phyloP scores from a whole-genome alignment of 1,140 invertebrate genomes.

The Hyles vespertilio region DNA sequence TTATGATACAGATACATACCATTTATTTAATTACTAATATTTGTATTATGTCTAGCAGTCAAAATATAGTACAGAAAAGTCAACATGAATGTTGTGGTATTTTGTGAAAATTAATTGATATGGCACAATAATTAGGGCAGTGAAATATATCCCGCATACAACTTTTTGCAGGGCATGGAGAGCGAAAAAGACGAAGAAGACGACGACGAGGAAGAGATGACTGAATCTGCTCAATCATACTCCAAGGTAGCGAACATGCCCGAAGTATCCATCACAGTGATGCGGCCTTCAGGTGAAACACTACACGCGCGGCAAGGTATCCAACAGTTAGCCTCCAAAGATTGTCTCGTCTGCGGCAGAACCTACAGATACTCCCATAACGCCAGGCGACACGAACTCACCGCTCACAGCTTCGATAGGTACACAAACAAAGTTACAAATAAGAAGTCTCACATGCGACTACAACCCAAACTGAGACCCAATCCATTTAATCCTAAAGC shows the following conservation, averaged over 20 bases:
- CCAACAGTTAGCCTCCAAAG: conserved; percentile 69
- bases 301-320: conserved; percentile 63
- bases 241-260: conserved; percentile 49
- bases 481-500: conserved; percentile 72
- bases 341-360: conserved; percentile 69
- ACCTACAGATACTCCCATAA: conserved; percentile 73
- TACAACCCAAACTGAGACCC: conserved; percentile 64
- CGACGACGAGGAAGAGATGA: conserved; percentile 50
- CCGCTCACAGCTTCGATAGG: conserved; percentile 67
- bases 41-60: no score
- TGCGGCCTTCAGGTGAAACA: conserved; percentile 60
- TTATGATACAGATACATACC: no score
- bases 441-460: conserved; percentile 44
- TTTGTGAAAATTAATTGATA: no score
- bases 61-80: no score
- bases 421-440: conserved; percentile 69
- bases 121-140: no score
- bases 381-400: conserved; percentile 69
- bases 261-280: conserved; percentile 67
- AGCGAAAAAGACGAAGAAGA: conserved; percentile 64
- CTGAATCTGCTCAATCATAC: conserved; percentile 26
- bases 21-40: no score
- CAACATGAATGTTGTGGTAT: no score
- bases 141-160: neutral
- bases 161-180: conserved; percentile 48